phyloP scores from a whole-genome alignment of 2,113 vertebrate genomes.

The Rhinoptilus africanus region DNA sequence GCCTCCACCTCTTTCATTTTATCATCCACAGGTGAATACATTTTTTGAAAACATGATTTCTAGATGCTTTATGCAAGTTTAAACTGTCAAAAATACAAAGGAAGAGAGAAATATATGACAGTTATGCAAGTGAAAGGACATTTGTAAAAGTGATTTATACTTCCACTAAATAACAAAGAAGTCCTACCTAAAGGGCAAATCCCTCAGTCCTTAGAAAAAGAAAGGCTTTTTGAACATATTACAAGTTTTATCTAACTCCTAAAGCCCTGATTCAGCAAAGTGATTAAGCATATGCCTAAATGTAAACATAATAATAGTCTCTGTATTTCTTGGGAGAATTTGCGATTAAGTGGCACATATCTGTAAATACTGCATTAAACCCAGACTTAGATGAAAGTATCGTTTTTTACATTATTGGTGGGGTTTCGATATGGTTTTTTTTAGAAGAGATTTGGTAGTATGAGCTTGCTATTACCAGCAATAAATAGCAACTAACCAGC shows the following conservation, averaged over 20 bases:
- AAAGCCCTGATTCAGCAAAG: neutral
- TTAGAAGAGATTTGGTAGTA: neutral
- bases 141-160: slow-evolving; percentile 68
- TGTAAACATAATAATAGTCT: neutral
- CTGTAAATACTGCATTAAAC: neutral
- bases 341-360: neutral
- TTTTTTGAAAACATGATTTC: slow-evolving; percentile 70
- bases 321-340: neutral
- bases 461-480: neutral
- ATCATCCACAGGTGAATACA: slow-evolving; percentile 62
- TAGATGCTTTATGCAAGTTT: slow-evolving; percentile 54
- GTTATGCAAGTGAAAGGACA: slow-evolving; percentile 59
- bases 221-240: neutral
- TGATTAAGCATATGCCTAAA: neutral
- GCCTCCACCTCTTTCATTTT: slow-evolving; percentile 61
- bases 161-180: slow-evolving; percentile 58
- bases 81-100: slow-evolving; percentile 65
- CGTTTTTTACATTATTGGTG: neutral
- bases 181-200: slow-evolving; percentile 56
- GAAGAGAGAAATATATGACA: slow-evolving; percentile 50
- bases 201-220: neutral
- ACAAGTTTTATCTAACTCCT: neutral
- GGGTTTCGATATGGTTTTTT: neutral
- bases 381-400: neutral
- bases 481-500: neutral